Evolutionary conservation across 2,888 invertebrate species (phyloP), one percentile per base, ranked within the genome.

Genomic region (Tribolium freemani): DNA sequence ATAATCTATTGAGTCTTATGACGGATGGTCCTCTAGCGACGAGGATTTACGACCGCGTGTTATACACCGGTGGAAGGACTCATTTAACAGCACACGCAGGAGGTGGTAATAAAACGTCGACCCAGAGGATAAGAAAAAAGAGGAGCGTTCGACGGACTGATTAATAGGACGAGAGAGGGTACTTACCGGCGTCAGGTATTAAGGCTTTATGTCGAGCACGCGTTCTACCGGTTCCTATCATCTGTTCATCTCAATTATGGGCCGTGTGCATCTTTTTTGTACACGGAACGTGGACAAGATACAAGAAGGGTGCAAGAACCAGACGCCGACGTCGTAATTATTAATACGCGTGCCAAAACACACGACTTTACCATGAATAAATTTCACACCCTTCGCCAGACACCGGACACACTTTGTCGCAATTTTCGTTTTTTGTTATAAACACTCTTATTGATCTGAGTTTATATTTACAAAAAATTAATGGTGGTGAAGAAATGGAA

Each of bases 1-100:
- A 84, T 86, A 85, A 84, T 85, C 84, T 84, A 84, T 83, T 80
- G 82, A 81, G 78, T 75, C 77, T 77, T 82, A 83, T 85, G 85
- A 86, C 83, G 83, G 83, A 86, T 86, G 81, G 81, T 77, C 75
- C 72, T 78, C 73, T 72, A 73, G 70, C 66, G 64, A 71, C 60
- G 46, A 44, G 73, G 72, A 74, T 75, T 72, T 75, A 75, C 71
- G 53, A 51, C 11, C 38, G 2, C 38, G 38, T 38, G 38, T 38
- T 38, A 38, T 38, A 48, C 56, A 48, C 46, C 68, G 56, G 13
- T 45, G 50, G 16, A 20, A 57, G 72, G 68, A 68, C 53, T 71
- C 72, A 38, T 60, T 69, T 58, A 68, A 68, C 60, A 44, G 45
- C 58, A 60, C 60, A 44, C 60, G 53, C 69, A 45, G 54, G 60